These are phyloP conservation scores for Heterocephalus glaber DNA, from an alignment of 2,113 vertebrate species.

Conservation along the genomic window DNA sequence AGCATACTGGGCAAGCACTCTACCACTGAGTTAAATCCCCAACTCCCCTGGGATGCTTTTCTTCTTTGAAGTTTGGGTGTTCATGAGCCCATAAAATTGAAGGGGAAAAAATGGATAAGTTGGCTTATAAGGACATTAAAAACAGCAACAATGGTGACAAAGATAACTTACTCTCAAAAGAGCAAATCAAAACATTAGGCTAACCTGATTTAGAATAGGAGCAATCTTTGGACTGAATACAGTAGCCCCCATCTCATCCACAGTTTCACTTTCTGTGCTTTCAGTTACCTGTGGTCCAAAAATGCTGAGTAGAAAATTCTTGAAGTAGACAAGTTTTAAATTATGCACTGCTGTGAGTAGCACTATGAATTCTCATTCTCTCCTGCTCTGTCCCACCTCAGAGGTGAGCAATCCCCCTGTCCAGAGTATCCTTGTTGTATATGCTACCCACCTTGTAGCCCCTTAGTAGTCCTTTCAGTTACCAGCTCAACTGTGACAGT, in stretches of 20 bases:
- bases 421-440: not conserved
- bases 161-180: not conserved
- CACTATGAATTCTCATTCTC: not conserved
- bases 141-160: not conserved
- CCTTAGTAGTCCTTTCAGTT: not conserved
- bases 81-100: not conserved
- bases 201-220: not conserved
- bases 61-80: not conserved
- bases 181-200: not conserved
- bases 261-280: not conserved
- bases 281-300: not conserved
- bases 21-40: not conserved
- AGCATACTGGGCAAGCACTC: not conserved
- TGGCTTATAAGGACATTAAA: not conserved
- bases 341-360: no score
- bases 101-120: not conserved
- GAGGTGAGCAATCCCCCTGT: not conserved
- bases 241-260: not conserved
- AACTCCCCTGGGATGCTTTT: not conserved
- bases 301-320: not conserved
- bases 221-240: not conserved
- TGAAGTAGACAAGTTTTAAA: not conserved
- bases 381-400: not conserved
- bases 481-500: no score
- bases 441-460: not conserved